phyloP scores from a whole-genome alignment of 2,113 vertebrate species.

The Pedionomus torquatus region DNA sequence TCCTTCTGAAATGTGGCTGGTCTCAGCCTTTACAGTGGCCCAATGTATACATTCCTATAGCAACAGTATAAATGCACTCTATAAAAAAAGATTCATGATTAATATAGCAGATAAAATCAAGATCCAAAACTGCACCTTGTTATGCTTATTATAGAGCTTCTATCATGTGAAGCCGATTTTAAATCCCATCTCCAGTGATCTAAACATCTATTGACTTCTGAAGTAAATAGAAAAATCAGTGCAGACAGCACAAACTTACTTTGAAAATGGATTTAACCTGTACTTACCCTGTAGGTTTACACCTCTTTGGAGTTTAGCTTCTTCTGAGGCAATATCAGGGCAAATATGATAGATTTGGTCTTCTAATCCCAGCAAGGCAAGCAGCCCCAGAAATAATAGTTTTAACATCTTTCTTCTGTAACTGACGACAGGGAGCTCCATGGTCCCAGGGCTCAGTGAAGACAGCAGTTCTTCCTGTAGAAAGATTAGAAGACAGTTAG shows the following conservation, averaged over 20 bases:
- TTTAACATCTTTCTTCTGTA: background rate
- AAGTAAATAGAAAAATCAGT: conserved; percentile 6
- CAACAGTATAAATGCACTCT: background rate
- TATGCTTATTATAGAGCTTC: background rate
- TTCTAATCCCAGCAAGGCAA: background rate
- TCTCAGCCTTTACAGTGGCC: background rate
- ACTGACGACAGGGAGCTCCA: background rate
- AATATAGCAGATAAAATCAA: background rate
- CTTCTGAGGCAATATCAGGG: background rate
- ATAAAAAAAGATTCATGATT: background rate
- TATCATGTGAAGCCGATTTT: background rate
- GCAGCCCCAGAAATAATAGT: background rate
- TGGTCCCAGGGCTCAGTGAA: background rate
- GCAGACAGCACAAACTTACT: background rate
- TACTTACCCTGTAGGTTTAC: background rate
- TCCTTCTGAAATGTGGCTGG: background rate
- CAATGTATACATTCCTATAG: background rate
- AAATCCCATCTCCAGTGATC: background rate
- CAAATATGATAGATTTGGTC: background rate
- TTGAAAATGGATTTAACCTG: conserved; percentile 35
- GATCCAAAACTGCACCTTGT: background rate
- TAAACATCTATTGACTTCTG: background rate
- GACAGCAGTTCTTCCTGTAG: background rate
- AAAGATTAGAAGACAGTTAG: background rate
- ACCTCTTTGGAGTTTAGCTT: background rate